These are phyloP conservation scores for Chamaedrilus cognettii DNA, from an alignment of 2,888 invertebrate genomes.

Conservation along the genomic window DNA sequence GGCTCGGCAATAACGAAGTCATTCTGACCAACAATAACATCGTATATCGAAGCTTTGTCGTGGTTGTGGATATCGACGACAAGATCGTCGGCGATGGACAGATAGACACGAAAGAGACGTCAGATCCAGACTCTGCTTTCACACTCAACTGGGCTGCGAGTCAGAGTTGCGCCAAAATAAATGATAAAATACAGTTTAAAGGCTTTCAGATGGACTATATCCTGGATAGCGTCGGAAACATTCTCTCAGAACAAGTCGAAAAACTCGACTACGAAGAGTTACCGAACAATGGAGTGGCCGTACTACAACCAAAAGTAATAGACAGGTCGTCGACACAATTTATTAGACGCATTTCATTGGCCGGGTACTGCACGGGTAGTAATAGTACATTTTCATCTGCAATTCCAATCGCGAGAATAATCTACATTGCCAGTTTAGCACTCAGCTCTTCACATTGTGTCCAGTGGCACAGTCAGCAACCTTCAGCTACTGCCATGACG, in stretches of 20 bases:
- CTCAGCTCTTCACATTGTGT: background rate
- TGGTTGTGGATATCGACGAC: background rate
- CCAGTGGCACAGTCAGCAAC: conserved; percentile 12
- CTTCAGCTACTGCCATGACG: conserved; percentile 1
- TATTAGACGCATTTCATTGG: background rate
- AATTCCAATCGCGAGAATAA: background rate
- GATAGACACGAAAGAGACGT: background rate
- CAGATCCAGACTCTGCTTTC: background rate
- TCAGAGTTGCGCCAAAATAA: background rate
- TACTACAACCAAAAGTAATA: background rate
- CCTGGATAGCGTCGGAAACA: background rate
- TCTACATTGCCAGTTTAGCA: background rate
- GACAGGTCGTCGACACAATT: background rate
- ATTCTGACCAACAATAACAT: background rate
- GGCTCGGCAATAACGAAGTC: background rate
- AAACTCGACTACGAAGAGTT: background rate
- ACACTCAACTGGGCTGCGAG: background rate
- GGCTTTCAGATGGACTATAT: background rate
- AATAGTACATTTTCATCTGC: too few relatives aligned
- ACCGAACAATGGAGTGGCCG: conserved; percentile 1
- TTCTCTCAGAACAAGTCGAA: background rate
- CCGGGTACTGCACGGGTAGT: background rate
- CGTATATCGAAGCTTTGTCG: background rate
- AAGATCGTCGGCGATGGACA: background rate
- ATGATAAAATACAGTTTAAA: background rate